Conservation (phyloP, 2,888 invertebrate genomes). For the Mythimna vitellina region DNA sequence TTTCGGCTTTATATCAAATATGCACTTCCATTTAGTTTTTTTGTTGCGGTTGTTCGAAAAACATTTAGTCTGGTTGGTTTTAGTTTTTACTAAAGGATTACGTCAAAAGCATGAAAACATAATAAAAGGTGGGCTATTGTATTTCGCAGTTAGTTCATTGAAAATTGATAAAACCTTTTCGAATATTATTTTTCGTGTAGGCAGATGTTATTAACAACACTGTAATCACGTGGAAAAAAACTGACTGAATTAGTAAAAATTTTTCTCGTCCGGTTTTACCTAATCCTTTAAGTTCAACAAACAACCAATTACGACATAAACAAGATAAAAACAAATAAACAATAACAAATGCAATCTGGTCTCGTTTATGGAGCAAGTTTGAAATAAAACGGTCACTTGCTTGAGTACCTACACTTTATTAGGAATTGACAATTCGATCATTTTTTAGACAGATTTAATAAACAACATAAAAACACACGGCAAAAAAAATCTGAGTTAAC, state of each 20-base stretch:
- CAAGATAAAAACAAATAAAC: too few relatives aligned
- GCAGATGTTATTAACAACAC: not conserved
- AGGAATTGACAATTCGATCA: too few relatives aligned
- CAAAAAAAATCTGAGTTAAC: not conserved
- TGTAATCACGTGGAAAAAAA: too few relatives aligned
- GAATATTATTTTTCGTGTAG: not conserved
- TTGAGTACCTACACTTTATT: too few relatives aligned
- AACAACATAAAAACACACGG: not conserved
- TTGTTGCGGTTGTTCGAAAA: conserved; percentile 1
- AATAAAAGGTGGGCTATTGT: not conserved
- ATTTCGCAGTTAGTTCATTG: not conserved
- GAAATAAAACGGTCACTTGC: too few relatives aligned
- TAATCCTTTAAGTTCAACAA: too few relatives aligned
- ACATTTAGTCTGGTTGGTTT: conserved; percentile 28
- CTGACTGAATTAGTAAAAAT: too few relatives aligned
- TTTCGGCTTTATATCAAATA: conserved; percentile 41
- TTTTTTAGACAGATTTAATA: not conserved
- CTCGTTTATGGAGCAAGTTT: too few relatives aligned
- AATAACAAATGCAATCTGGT: too few relatives aligned
- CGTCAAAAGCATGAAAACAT: not conserved
- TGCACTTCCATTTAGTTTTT: conserved; percentile 22
- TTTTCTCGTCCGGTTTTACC: too few relatives aligned
- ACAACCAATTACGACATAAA: too few relatives aligned
- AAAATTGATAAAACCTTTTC: not conserved
- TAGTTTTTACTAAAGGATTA: conserved; percentile 18